Evolutionary conservation across 2,113 vertebrate genomes (phyloP).

Genomic region (Cygnus buccinator): DNA sequence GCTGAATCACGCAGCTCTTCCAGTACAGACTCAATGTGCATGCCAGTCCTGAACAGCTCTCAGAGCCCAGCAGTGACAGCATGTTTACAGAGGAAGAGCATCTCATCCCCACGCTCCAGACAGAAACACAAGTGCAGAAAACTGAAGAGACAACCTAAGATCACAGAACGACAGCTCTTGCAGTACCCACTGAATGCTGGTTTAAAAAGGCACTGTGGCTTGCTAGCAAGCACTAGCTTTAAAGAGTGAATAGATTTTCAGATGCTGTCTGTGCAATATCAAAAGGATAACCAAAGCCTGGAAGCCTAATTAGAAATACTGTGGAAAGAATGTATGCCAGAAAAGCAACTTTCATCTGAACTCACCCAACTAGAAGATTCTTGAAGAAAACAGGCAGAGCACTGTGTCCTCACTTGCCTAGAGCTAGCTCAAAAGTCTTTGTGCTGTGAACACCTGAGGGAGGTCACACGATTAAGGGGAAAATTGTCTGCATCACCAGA

Average conservation of each 20-base stretch:
- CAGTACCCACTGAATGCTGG: not conserved
- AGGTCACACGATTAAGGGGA: not conserved
- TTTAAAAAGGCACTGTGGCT: not conserved
- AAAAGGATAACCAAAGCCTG: not conserved
- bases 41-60: not conserved
- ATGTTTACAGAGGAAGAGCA: not conserved
- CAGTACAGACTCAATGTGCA: not conserved
- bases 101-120: not conserved
- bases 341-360: not conserved
- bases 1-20: not conserved
- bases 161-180: not conserved
- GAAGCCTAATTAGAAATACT: not conserved
- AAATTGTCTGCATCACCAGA: not conserved
- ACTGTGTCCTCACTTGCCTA: not conserved
- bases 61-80: not conserved
- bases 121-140: not conserved
- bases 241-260: not conserved
- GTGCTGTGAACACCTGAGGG: not conserved
- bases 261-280: not conserved
- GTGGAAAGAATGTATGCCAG: not conserved
- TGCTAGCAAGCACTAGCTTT: not conserved
- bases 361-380: not conserved
- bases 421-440: not conserved
- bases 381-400: not conserved
- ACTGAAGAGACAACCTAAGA: not conserved